A percentile compares a stretch with the other conserved stretches of the same genome.
phyloP scores from a whole-genome alignment of 37 sponge, comb jelly and placozoan species.

The Oopsacas minuta region DNA sequence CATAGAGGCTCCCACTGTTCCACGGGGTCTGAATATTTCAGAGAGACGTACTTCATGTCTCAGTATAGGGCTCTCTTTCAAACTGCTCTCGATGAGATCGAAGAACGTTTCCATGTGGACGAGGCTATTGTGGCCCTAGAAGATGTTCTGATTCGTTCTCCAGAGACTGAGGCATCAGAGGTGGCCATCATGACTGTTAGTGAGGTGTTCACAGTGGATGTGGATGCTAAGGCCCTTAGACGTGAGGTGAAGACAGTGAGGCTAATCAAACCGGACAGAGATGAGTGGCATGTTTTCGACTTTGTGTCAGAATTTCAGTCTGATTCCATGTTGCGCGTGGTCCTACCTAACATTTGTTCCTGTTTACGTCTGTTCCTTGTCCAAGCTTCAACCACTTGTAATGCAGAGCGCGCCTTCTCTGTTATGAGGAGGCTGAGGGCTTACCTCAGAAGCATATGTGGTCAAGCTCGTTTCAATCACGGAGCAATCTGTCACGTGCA shows the following conservation, averaged over 20 bases:
- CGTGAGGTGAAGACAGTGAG: not conserved
- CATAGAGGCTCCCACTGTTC: not conserved
- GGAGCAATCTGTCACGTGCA: not conserved
- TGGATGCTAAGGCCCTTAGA: not conserved
- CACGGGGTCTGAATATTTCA: not conserved
- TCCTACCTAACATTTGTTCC: not conserved
- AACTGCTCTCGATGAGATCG: too few species aligned
- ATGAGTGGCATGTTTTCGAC: not conserved
- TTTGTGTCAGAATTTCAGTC: too few species aligned
- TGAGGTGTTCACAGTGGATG: too few species aligned
- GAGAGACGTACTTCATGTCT: not conserved
- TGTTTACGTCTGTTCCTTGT: not conserved
- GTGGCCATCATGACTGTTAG: not conserved
- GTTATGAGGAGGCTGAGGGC: not conserved
- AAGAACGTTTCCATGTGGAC: too few species aligned
- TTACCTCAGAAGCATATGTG: not conserved
- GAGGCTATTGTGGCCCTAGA: too few species aligned
- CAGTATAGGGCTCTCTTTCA: too few species aligned
- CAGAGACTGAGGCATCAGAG: not conserved
- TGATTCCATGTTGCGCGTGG: too few species aligned
- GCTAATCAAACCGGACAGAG: not conserved
- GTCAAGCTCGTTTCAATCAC: too few species aligned
- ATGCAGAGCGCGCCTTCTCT: not conserved
- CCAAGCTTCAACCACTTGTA: not conserved
- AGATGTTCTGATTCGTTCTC: not conserved